Conservation (phyloP, 2,797 vertebrate species). For the Perodicticus potto region DNA sequence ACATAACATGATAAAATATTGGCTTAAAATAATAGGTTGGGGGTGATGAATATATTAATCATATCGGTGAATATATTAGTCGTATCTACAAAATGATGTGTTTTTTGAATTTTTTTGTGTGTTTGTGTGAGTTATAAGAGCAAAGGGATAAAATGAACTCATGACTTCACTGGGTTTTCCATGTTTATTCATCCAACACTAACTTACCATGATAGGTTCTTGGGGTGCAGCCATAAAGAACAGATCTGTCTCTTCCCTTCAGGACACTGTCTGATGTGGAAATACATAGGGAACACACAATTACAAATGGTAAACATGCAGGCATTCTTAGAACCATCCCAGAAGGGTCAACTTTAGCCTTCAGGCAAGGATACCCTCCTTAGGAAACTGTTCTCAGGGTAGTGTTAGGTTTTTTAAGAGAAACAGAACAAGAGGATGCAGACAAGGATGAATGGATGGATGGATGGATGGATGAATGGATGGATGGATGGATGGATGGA, state of each 20-base stretch:
- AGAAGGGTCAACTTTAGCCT: background rate
- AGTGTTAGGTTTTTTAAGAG: background rate
- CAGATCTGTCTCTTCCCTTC: background rate
- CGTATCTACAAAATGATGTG: background rate
- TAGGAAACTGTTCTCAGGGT: background rate
- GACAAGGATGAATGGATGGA: background rate
- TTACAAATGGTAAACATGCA: background rate
- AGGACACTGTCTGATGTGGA: background rate
- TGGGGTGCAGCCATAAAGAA: background rate
- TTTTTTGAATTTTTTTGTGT: background rate
- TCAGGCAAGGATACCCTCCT: background rate
- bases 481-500: no score
- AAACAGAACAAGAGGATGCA: background rate
- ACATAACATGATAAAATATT: conserved; percentile 40
- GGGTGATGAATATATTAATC: conserved; percentile 15
- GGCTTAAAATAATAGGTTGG: background rate
- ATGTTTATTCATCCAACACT: background rate
- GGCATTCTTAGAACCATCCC: background rate
- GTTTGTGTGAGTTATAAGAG: background rate
- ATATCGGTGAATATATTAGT: conserved; percentile 9
- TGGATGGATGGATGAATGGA: no score
- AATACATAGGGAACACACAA: background rate
- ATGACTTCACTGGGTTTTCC: background rate
- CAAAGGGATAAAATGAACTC: background rate
- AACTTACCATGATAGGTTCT: background rate